These are phyloP conservation scores for Axis porcinus DNA, from an alignment of 2,113 vertebrate species.

Conservation along the genomic window DNA sequence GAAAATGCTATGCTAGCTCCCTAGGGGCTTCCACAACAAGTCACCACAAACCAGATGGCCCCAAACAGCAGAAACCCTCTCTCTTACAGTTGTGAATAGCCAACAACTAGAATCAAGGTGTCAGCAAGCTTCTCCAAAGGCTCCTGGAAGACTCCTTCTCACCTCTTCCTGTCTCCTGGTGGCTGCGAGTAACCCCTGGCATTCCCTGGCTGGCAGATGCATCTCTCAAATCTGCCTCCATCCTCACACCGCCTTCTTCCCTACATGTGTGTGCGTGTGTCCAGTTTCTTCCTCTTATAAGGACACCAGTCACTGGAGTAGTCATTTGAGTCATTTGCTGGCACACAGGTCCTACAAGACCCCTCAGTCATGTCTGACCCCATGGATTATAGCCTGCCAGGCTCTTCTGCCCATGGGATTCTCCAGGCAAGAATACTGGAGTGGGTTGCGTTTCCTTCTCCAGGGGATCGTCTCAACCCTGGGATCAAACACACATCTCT, in stretches of 20 bases:
- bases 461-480: not conserved
- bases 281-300: not conserved
- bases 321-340: not conserved
- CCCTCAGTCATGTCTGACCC: not conserved
- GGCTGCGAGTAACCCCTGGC: not conserved
- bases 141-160: not conserved
- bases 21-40: not conserved
- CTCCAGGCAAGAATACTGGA: not conserved
- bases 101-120: not conserved
- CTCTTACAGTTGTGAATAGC: too few species aligned
- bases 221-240: not conserved
- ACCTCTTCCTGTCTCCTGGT: not conserved
- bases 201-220: not conserved
- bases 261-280: fast-evolving
- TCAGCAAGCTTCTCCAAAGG: not conserved
- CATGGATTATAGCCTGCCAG: not conserved
- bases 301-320: too few species aligned
- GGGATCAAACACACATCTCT: not conserved
- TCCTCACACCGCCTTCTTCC: too few species aligned
- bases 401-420: not conserved
- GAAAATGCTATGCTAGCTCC: not conserved
- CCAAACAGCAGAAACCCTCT: too few species aligned
- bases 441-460: not conserved
- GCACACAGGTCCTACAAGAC: not conserved
- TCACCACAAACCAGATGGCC: not conserved